These are phyloP conservation scores for Triplophysa bombifrons DNA, from an alignment of 2,797 vertebrate genomes.

Conservation along the genomic window DNA sequence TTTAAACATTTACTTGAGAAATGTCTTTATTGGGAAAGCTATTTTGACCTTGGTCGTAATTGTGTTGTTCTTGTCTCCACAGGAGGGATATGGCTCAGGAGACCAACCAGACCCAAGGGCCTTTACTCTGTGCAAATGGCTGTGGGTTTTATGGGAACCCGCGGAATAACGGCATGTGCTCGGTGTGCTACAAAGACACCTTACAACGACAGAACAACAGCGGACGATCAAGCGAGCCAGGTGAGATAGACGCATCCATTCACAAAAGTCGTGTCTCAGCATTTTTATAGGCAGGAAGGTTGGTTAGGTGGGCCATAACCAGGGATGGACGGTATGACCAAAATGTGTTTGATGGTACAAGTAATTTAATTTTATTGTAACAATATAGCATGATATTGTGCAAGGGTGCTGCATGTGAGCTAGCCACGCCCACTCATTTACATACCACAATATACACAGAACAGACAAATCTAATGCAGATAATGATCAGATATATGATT, in stretches of 20 bases:
- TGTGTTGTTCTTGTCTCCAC: neutral
- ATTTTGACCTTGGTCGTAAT: no score
- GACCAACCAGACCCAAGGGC: conserved; percentile 84
- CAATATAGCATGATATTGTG: no score
- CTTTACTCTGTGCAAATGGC: conserved; percentile 83
- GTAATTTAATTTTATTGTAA: no score
- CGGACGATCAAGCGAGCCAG: conserved; percentile 83
- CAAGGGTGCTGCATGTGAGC: no score
- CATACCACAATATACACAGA: no score
- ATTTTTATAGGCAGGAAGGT: neutral
- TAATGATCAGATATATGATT: neutral
- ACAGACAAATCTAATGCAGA: neutral
- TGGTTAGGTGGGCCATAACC: neutral
- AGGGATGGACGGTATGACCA: no score
- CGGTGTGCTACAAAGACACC: conserved; percentile 89
- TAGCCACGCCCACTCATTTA: no score
- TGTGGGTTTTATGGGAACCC: conserved; percentile 90
- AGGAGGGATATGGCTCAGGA: conserved; percentile 87
- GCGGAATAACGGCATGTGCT: conserved; percentile 89
- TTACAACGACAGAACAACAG: conserved; percentile 86
- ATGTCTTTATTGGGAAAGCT: no score
- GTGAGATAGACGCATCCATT: conserved; percentile 66
- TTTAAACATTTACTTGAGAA: no score
- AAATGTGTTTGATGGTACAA: no score
- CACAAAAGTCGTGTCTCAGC: neutral